A percentile compares a stretch with the other conserved stretches of the same genome.
Conservation (phyloP, 2,113 vertebrate genomes). For the Polyodon spathula region DNA sequence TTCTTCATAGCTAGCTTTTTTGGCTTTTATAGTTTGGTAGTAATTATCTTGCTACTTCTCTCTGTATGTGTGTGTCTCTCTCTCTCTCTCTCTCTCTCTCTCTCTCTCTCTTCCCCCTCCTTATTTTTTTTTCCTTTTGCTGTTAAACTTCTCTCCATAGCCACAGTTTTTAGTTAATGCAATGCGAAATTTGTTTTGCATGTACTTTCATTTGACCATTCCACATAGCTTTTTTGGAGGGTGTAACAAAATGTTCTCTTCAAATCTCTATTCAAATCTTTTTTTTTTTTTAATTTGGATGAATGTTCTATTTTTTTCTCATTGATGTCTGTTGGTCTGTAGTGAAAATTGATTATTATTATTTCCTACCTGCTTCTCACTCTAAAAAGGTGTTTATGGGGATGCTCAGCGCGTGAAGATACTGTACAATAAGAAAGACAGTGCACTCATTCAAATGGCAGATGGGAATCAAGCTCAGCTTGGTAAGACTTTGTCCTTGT, state of each 20-base stretch:
- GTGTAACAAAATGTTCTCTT: conserved; percentile 79
- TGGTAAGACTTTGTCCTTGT: conserved; percentile 60
- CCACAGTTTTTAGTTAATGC: conserved; percentile 75
- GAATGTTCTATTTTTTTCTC: conserved; percentile 57
- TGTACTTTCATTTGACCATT: conserved; percentile 76
- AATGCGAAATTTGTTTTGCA: conserved; percentile 83
- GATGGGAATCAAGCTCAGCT: conserved; percentile 92
- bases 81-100: conserved; percentile 19
- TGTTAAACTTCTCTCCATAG: conserved; percentile 59
- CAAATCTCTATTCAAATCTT: conserved; percentile 75
- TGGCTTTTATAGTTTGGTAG: conserved; percentile 92
- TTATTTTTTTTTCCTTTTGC: conserved; percentile 42
- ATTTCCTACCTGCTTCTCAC: conserved; percentile 65
- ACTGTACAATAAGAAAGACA: conserved; percentile 98
- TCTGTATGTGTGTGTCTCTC: conserved; percentile 22
- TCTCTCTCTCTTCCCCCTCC: conserved; percentile 26
- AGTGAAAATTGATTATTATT: conserved; percentile 45
- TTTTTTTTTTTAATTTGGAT: conserved; percentile 73
- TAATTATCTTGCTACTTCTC: conserved; percentile 70
- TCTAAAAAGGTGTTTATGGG: conserved; percentile 89
- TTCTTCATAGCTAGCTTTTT: conserved; percentile 98
- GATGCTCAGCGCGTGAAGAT: conserved; percentile 98
- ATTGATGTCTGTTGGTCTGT: conserved; percentile 71
- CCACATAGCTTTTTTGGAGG: conserved; percentile 77
- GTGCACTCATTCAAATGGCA: conserved; percentile 94